Conservation (phyloP, 2,888 invertebrate species). For the Pollenia amentaria region DNA sequence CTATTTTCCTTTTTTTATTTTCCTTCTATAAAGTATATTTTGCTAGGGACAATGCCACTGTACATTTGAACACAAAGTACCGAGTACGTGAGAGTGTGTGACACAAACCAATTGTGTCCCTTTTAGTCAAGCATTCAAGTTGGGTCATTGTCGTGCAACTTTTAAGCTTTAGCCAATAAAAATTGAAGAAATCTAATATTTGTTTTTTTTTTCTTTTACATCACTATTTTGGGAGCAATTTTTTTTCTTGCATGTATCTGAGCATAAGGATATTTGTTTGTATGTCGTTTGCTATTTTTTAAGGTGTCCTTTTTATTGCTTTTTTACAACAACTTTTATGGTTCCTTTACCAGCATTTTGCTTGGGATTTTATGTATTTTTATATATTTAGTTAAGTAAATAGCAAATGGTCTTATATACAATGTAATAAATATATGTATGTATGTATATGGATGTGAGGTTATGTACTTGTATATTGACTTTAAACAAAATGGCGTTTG, state of each 20-base stretch:
- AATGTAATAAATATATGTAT: conserved; percentile 37
- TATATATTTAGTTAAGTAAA: conserved; percentile 62
- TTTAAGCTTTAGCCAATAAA: conserved; percentile 78
- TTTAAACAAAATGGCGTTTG: conserved; percentile 73
- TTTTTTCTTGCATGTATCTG: conserved; percentile 11
- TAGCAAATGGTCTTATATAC: conserved; percentile 25
- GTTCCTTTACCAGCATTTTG: conserved; percentile 30
- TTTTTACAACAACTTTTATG: conserved; percentile 39
- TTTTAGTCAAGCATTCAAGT: conserved; percentile 76
- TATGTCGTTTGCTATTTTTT: conserved; percentile 56
- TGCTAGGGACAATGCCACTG: conserved; percentile 66
- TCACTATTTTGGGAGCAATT: conserved; percentile 28
- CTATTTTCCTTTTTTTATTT: conserved; percentile 14
- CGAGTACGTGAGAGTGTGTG: conserved; percentile 64
- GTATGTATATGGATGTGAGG: not conserved
- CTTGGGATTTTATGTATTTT: conserved; percentile 11
- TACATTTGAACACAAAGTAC: conserved; percentile 34
- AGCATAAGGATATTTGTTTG: conserved; percentile 30
- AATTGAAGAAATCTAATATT: conserved; percentile 72
- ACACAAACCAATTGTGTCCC: conserved; percentile 79
- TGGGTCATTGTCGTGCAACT: conserved; percentile 77
- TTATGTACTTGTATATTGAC: conserved; percentile 44
- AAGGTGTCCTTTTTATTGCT: conserved; percentile 60
- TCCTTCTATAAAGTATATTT: conserved; percentile 36
- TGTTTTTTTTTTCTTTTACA: conserved; percentile 28